phyloP scores from a whole-genome alignment of 2,113 vertebrate genomes.

The Chaetodon auriga region DNA sequence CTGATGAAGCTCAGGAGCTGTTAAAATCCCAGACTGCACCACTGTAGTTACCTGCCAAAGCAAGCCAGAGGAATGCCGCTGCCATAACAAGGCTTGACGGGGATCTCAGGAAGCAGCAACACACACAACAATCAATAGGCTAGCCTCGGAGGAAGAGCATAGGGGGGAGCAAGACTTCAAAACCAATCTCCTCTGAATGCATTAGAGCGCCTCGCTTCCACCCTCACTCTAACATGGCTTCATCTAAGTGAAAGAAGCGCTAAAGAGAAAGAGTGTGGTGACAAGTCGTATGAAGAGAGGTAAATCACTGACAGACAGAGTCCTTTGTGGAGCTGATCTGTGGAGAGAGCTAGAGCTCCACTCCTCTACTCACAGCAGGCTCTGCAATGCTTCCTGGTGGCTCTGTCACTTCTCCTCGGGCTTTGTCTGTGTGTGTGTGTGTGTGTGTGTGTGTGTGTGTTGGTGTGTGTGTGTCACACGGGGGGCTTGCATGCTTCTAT shows the following conservation, averaged over 20 bases:
- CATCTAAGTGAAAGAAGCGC: conserved; percentile 59
- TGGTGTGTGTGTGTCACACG: conserved; percentile 9
- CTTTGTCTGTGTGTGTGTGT: conserved; percentile 49
- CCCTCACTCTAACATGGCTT: conserved; percentile 57
- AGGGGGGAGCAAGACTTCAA: conserved; percentile 71
- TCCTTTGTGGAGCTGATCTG: conserved; percentile 61
- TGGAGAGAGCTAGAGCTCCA: conserved; percentile 46
- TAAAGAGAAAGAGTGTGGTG: conserved; percentile 65
- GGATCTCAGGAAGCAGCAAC: conserved; percentile 71
- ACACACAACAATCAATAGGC: conserved; percentile 75
- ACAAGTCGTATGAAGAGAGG: conserved; percentile 67
- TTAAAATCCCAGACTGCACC: conserved; percentile 42
- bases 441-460: conserved; percentile 17
- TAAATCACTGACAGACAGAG: conserved; percentile 65
- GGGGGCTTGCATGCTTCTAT: not conserved
- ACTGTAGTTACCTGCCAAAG: conserved; percentile 61
- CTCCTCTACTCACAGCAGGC: conserved; percentile 61
- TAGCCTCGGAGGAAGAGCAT: conserved; percentile 58
- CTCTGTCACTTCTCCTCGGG: conserved; percentile 75
- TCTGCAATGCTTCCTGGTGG: conserved; percentile 57
- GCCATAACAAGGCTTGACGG: conserved; percentile 66
- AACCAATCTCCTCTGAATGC: conserved; percentile 71
- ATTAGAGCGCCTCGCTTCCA: conserved; percentile 51
- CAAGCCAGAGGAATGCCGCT: conserved; percentile 38
- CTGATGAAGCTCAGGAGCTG: conserved; percentile 35